A percentile compares a stretch with the other conserved stretches of the same genome.
These are phyloP conservation scores for Podargus strigoides DNA, from an alignment of 2,797 vertebrate genomes.

Conservation along the genomic window DNA sequence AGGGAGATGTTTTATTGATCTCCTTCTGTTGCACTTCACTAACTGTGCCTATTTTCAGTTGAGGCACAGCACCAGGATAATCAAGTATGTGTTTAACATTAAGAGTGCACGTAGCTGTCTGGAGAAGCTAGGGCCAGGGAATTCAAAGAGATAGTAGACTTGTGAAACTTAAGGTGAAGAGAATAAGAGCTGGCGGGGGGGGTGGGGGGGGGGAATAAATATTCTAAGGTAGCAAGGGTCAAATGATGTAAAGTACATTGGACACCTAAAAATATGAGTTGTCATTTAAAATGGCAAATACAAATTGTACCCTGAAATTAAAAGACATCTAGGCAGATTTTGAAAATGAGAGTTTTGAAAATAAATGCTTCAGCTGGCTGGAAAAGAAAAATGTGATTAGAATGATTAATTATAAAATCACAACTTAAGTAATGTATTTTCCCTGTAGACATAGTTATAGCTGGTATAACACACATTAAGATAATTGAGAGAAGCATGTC, in stretches of 20 bases:
- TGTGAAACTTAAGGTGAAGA: background rate
- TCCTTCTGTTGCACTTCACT: background rate
- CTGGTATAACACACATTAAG: background rate
- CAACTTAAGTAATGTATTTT: background rate
- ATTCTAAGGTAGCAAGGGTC: background rate
- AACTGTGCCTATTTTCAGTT: background rate
- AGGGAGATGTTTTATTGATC: slow-evolving; percentile 29
- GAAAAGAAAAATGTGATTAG: background rate
- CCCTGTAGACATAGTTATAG: background rate
- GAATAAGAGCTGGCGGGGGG: background rate
- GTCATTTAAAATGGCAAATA: background rate
- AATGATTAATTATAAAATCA: slow-evolving; percentile 27
- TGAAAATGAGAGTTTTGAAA: background rate
- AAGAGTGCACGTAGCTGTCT: background rate
- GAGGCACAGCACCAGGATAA: background rate
- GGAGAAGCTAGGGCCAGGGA: background rate
- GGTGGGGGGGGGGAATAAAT: accelerated
- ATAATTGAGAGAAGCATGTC: background rate
- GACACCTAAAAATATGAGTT: background rate
- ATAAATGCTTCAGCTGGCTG: background rate
- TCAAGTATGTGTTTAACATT: background rate
- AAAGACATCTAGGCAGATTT: background rate
- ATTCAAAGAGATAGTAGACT: background rate
- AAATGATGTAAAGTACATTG: background rate
- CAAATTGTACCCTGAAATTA: background rate